Evolutionary conservation across 2,113 vertebrate genomes (phyloP).

Genomic region (Numenius arquata): DNA sequence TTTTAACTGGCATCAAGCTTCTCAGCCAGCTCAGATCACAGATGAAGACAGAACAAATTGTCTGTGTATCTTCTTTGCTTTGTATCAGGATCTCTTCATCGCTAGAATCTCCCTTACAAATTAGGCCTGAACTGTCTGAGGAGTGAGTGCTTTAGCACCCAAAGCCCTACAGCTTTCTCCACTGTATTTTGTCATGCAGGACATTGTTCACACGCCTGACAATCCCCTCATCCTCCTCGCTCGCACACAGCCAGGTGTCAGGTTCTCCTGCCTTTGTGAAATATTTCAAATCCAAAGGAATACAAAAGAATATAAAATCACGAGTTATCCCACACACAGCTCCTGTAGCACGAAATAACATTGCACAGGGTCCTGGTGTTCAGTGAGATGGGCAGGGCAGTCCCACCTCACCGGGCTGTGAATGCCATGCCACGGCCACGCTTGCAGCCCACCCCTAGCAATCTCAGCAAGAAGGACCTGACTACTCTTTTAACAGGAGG

Average conservation of each 20-base stretch:
- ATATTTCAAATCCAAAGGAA: background rate
- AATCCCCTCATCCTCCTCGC: background rate
- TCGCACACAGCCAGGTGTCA: background rate
- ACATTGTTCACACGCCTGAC: background rate
- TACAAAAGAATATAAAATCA: background rate
- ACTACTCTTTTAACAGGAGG: background rate
- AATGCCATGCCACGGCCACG: rapidly evolving
- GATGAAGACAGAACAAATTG: background rate
- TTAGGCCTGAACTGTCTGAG: background rate
- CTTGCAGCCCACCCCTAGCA: background rate
- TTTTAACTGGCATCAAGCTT: background rate
- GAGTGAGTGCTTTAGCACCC: background rate
- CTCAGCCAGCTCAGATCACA: background rate
- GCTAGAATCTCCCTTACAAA: background rate
- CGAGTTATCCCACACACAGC: background rate
- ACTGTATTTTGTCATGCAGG: background rate
- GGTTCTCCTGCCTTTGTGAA: background rate
- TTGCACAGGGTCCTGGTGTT: background rate
- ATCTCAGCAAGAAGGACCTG: background rate
- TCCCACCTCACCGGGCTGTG: background rate
- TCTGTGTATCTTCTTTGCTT: background rate
- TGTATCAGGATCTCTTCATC: background rate
- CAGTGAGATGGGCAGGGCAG: rapidly evolving
- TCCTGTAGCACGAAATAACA: background rate
- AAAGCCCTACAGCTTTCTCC: background rate